A percentile compares a stretch with the other conserved stretches of the same genome.
Conservation (phyloP, 2,113 vertebrate genomes). For the Pseudolaguvia tuberculata region DNA sequence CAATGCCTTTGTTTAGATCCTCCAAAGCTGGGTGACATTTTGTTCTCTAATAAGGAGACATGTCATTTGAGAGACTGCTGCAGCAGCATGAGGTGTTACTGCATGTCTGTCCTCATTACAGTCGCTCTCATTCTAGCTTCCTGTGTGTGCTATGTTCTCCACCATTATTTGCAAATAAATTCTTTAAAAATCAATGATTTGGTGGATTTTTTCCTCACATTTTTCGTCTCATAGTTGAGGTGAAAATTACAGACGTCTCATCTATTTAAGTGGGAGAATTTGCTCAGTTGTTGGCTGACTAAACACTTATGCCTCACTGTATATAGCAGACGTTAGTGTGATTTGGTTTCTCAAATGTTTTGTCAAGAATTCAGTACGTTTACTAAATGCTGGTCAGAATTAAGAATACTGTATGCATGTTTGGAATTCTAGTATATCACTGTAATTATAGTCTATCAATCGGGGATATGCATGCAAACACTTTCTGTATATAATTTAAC, state of each 20-base stretch:
- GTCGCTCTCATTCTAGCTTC: slow-evolving; percentile 5
- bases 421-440: background rate
- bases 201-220: background rate
- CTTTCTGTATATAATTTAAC: too few relatives aligned
- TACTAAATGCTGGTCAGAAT: background rate
- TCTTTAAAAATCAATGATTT: too few relatives aligned
- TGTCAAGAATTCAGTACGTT: background rate
- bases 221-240: background rate
- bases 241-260: too few relatives aligned
- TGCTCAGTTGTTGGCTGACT: too few relatives aligned
- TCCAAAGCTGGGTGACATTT: slow-evolving; percentile 29
- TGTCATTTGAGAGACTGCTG: background rate
- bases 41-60: slow-evolving; percentile 24
- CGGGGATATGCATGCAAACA: too few relatives aligned
- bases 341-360: background rate
- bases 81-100: slow-evolving; percentile 2
- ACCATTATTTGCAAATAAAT: too few relatives aligned
- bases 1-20: background rate
- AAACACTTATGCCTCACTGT: too few relatives aligned
- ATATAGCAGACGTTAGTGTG: background rate
- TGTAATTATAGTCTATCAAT: too few relatives aligned
- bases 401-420: background rate
- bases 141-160: background rate
- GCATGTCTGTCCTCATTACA: slow-evolving; percentile 30
- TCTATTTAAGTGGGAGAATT: too few relatives aligned